Base-by-base conservation (phyloP, 2,888 invertebrate species). In the Polylopha cassiicola region DNA sequence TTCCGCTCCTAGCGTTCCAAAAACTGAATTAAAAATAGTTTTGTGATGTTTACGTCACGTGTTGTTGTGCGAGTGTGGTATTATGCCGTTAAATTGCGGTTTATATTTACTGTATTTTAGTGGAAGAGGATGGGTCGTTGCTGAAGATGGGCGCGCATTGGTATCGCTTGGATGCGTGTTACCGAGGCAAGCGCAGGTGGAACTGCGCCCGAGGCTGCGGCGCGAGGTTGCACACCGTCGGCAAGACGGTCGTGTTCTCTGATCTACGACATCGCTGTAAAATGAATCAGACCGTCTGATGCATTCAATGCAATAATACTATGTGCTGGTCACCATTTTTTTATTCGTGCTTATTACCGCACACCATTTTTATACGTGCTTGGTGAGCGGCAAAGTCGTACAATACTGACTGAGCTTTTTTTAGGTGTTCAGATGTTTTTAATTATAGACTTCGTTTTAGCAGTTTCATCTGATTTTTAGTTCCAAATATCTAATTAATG, bases 191-290 rank as follows among this genome's bases (percentile, higher is more conserved):
- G 53, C 58, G 84, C 34, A 65, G 86, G 2, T 86, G 86, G 86
- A 48, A 63, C 8, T 86, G 86, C 58, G 82, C 85, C 0, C 64
- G 73, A 10, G 78, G 70, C 39, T 86, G 86, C 52, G 70, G 71
- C 1, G 86, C 84, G 1, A 56, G 85, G 10, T 62, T 86, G 1
- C 85, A 86, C 49, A 86, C 86, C 0, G 44, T 58, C 3, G 81
- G 81, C 11, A 84, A 80, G 47, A 54, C 50, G 2, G 52, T 86
- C 11, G 80, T 86, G n/a, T 80, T 76, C 57, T 64, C 74, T 0
- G 79, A 81, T 13, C 47, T 73, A 1, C 53, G 77, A 37, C 84
- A 82, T 47, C 60, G 58, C 11, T 85, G 84, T 50, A 65, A 46
- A 37, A 55, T 43, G 14, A 58, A 71, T 31, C 58, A 67, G 22